Evolutionary conservation across 2,888 invertebrate genomes (phyloP), one percentile per base, ranked within the genome.

Genomic region (Abscondita cerata): DNA sequence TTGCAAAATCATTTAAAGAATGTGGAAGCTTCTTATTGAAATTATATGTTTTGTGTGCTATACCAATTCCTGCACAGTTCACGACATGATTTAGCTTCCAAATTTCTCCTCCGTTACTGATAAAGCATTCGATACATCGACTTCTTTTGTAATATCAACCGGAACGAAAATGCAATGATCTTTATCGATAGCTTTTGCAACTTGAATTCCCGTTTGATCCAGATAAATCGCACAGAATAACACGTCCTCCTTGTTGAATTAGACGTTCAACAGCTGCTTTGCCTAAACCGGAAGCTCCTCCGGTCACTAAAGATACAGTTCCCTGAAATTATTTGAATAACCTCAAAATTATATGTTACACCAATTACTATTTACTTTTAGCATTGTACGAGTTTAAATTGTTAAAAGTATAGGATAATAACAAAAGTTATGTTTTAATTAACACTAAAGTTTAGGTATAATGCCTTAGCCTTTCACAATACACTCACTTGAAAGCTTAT

Each of bases 251-350:
- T 77, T 92, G 87, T 64, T 86, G 86, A 0, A 91, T 85, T 62
- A 99, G 85, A 67, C 95, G 85, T 77, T 96, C 93, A 0, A 89
- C 97, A 1, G 95, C 93, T 2, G 95, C 98, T 76, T 88, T 89
- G 0, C 98, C 98, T 52, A 99, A 83, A 1, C 98, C 98, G 5
- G 98, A 98, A 2, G 96, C 97, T 58, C 96, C 98, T 11, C 98
- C 98, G 56, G 98, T 98, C 51, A 99, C 95, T 69, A 99, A 84
- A 70, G 91, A 88, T 48, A 96, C 95, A 73, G 91, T 83, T 75
- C 92, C 92, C 93, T 94, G 46, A 8, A 55, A 56, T 11, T 3
- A n/a, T n/a, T n/a, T n/a, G n/a, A n/a, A n/a, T n/a, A n/a, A n/a
- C n/a, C n/a, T n/a, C n/a, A n/a, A n/a, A n/a, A n/a, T n/a, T n/a